Percentiles rank a stretch among this genome's conserved stretches.
Conservation (phyloP, 2,797 vertebrate genomes). For the Malacoraja senta region DNA sequence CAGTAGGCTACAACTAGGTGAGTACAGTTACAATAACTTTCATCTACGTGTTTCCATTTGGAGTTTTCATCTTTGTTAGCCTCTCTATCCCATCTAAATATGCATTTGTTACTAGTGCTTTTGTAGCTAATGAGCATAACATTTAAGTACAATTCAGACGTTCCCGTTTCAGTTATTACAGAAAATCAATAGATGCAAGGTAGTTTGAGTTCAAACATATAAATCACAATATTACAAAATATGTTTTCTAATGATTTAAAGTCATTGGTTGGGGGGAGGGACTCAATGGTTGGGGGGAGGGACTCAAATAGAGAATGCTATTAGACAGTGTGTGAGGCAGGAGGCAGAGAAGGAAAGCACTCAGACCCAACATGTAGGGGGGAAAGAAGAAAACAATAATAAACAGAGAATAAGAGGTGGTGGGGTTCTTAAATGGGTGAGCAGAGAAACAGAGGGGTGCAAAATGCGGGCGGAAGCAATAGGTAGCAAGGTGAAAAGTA, state of each 20-base stretch:
- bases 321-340: too few relatives aligned
- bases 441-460: too few relatives aligned
- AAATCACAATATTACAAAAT: neutral
- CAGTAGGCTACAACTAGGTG: constrained; percentile 70
- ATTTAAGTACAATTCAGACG: neutral
- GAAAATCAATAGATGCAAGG: neutral
- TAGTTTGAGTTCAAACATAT: neutral
- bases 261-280: too few relatives aligned
- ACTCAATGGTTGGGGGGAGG: too few relatives aligned
- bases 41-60: neutral
- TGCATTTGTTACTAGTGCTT: neutral
- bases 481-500: too few relatives aligned
- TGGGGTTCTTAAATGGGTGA: too few relatives aligned
- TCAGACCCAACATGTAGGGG: too few relatives aligned
- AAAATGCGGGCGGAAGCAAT: too few relatives aligned
- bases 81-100: neutral
- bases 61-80: neutral
- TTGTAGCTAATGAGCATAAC: neutral
- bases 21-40: constrained; percentile 44
- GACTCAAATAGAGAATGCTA: too few relatives aligned
- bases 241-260: neutral
- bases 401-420: too few relatives aligned
- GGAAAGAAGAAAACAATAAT: too few relatives aligned
- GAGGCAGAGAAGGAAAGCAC: too few relatives aligned
- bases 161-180: neutral